Evolutionary conservation across 2,797 vertebrate species (phyloP).

Genomic region (Microctenopoma lineatum): DNA sequence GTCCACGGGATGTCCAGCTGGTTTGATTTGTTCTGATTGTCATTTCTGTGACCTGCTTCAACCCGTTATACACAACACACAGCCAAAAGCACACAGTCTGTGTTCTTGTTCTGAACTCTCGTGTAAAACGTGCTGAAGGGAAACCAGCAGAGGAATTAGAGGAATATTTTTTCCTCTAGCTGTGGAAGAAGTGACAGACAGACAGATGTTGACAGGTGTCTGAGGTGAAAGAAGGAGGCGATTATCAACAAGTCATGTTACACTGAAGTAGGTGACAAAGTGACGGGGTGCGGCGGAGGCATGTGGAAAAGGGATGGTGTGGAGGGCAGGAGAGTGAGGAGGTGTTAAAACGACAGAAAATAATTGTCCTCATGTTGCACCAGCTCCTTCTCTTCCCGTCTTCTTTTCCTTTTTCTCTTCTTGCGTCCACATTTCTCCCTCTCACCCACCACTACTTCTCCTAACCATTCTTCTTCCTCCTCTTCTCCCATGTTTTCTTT

Average conservation of each 20-base stretch:
- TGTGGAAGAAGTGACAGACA: constrained; percentile 43
- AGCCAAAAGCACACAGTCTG: too few species aligned
- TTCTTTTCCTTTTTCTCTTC: too few species aligned
- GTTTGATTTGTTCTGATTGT: neutral
- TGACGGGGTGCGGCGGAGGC: too few species aligned
- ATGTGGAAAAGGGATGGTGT: too few species aligned
- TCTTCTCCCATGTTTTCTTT: neutral
- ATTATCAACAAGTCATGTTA: constrained; percentile 27
- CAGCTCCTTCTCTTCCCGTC: too few species aligned
- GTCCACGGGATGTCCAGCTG: neutral
- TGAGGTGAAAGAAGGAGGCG: constrained; percentile 26
- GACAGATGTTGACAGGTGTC: constrained; percentile 44
- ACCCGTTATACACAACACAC: too few species aligned
- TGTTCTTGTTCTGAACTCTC: too few species aligned
- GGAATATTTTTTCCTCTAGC: constrained; percentile 6
- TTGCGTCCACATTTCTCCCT: neutral
- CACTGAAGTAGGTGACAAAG: constrained; percentile 22
- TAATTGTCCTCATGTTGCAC: constrained; percentile 44
- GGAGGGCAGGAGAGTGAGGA: constrained; percentile 87
- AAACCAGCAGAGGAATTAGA: constrained; percentile 6
- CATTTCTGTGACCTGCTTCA: too few species aligned
- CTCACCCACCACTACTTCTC: neutral
- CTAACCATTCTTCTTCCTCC: neutral
- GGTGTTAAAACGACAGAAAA: constrained; percentile 83
- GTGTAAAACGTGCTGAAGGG: too few species aligned